These are phyloP conservation scores for Garrulus glandarius DNA, from an alignment of 2,797 vertebrate species.

Conservation along the genomic window DNA sequence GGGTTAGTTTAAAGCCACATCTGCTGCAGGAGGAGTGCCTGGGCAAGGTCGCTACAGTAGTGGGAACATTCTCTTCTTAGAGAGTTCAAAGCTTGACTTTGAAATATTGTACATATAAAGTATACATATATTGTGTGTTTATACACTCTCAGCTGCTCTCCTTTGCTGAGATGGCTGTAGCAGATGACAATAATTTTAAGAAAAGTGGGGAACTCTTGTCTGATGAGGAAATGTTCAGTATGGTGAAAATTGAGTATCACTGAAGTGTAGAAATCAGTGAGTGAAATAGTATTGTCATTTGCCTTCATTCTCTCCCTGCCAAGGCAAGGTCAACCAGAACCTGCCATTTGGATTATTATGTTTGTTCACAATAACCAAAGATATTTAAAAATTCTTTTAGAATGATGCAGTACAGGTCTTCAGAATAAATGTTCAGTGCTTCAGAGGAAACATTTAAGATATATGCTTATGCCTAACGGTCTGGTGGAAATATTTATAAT, in stretches of 20 bases:
- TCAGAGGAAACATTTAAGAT: not conserved
- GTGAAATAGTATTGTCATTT: not conserved
- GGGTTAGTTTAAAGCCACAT: not conserved
- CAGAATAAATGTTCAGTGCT: not conserved
- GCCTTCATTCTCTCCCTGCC: not conserved
- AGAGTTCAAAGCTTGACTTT: not conserved
- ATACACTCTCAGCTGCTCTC: not conserved
- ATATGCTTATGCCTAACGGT: not conserved
- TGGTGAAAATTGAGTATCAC: not conserved
- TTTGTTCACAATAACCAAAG: not conserved
- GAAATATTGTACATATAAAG: not conserved
- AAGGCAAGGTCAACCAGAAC: not conserved
- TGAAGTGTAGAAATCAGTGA: not conserved
- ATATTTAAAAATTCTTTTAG: not conserved
- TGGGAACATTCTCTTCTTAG: not conserved
- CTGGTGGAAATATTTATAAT: not conserved
- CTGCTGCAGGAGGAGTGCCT: not conserved
- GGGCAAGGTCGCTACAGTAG: not conserved
- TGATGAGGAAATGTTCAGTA: not conserved
- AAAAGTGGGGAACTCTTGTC: not conserved
- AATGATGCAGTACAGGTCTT: not conserved
- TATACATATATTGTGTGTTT: not conserved
- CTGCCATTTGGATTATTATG: not conserved
- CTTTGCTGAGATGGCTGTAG: not conserved
- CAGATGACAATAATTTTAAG: not conserved